Percentiles rank a stretch among this genome's conserved stretches.
Evolutionary conservation across 2,888 invertebrate species (phyloP).

Genomic region (Pollenia angustigena): DNA sequence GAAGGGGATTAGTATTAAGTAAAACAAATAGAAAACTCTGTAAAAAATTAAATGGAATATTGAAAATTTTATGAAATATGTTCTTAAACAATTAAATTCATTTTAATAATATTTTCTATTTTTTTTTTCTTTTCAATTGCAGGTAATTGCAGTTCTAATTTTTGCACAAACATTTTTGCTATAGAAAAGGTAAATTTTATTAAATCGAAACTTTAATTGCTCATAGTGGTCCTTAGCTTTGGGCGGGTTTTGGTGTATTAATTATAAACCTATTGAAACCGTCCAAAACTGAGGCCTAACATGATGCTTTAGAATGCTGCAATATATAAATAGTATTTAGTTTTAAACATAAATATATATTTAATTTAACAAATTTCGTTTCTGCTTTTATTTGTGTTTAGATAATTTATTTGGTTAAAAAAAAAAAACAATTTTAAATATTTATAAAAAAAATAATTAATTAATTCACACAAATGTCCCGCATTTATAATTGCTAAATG

Average conservation of each 20-base stretch:
- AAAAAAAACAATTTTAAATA: neutral
- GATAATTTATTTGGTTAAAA: constrained; percentile 16
- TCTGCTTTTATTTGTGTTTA: constrained; percentile 25
- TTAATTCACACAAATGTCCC: constrained; percentile 68
- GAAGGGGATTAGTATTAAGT: neutral
- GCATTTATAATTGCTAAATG: constrained; percentile 54
- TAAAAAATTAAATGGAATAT: neutral
- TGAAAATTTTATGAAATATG: neutral
- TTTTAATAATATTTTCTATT: no score
- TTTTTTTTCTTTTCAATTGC: neutral
- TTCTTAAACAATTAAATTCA: neutral
- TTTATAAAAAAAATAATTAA: constrained; percentile 54
- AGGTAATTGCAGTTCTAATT: constrained; percentile 24
- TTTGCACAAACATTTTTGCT: no score
- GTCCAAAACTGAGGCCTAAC: constrained; percentile 85
- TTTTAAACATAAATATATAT: neutral
- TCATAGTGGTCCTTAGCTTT: constrained; percentile 83
- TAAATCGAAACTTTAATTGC: constrained; percentile 1
- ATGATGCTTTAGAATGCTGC: constrained; percentile 46
- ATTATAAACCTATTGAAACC: constrained; percentile 84
- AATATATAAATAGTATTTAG: neutral
- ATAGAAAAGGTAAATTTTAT: neutral
- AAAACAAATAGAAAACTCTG: neutral
- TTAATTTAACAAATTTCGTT: neutral
- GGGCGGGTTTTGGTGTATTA: constrained; percentile 85